Evolutionary conservation across 2,113 vertebrate genomes (phyloP).

Genomic region (Peromyscus leucopus): DNA sequence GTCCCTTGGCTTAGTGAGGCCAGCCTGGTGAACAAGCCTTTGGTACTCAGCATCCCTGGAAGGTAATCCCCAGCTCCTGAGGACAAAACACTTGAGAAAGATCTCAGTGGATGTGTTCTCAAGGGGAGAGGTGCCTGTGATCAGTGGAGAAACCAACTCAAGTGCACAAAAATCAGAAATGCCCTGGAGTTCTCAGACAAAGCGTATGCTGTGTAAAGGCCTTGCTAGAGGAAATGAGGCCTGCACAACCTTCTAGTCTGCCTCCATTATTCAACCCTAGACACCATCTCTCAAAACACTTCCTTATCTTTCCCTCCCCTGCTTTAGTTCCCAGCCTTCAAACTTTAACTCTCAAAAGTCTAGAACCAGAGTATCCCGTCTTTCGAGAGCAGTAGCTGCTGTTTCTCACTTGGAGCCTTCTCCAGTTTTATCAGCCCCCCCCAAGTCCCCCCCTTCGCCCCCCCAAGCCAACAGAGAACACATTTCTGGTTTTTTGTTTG

Average conservation of each 20-base stretch:
- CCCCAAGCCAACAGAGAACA: no score
- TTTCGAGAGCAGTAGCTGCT: neutral
- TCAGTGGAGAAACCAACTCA: neutral
- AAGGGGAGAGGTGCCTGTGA: neutral
- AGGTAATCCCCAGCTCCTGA: constrained; percentile 58
- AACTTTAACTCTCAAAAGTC: neutral
- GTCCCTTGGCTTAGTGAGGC: constrained; percentile 74
- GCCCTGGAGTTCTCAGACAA: neutral
- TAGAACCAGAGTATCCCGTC: neutral
- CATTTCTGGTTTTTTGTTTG: no score
- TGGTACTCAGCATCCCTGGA: constrained; percentile 72
- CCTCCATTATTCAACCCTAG: neutral
- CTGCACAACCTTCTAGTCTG: neutral
- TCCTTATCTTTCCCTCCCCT: no score
- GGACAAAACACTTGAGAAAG: neutral
- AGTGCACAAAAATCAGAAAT: neutral
- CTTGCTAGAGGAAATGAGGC: neutral
- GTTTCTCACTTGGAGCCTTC: neutral
- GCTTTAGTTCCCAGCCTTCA: neutral
- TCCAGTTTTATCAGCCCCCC: neutral
- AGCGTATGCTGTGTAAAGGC: neutral
- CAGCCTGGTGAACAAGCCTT: constrained; percentile 74
- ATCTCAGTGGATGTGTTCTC: neutral
- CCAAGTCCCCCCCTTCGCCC: no score
- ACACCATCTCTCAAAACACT: neutral